These are phyloP conservation scores for Stigmatopora nigra DNA, from an alignment of 2,113 vertebrate genomes.

Conservation along the genomic window DNA sequence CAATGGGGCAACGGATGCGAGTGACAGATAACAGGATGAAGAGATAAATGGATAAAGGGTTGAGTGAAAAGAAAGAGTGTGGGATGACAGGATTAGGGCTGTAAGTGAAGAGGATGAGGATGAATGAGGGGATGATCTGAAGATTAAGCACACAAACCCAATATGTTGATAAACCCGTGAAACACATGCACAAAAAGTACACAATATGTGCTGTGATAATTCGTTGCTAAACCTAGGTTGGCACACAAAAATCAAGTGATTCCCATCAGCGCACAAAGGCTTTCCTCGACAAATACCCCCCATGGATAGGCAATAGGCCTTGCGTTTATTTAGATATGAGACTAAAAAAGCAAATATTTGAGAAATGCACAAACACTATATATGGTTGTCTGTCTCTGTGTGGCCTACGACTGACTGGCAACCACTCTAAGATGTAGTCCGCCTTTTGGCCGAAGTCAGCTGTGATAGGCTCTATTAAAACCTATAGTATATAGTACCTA, in stretches of 20 bases:
- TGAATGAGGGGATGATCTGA: conserved; percentile 66
- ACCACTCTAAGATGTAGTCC: no score
- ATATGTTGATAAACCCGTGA: conserved; percentile 53
- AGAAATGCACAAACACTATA: not conserved
- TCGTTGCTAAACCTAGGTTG: conserved; percentile 31
- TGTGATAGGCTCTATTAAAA: no score
- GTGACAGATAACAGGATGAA: conserved; percentile 60
- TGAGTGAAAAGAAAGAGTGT: conserved; percentile 36
- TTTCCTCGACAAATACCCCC: conserved; percentile 15
- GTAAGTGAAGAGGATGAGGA: conserved; percentile 69
- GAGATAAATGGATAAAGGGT: conserved; percentile 66
- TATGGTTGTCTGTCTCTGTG: no score
- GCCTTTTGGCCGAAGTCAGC: no score
- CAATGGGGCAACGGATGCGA: conserved; percentile 35
- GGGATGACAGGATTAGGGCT: conserved; percentile 66
- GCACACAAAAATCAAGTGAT: conserved; percentile 6
- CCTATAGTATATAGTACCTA: no score
- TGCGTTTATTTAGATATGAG: not conserved
- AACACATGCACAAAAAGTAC: conserved; percentile 41
- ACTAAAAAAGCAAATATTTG: not conserved
- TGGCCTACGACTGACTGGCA: no score
- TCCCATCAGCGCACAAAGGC: conserved; percentile 22
- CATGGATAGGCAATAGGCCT: conserved; percentile 18
- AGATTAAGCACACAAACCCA: conserved; percentile 61
- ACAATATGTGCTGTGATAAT: conserved; percentile 39